Evolutionary conservation across 2,888 invertebrate genomes (phyloP).

Genomic region (Metopia argyrocephala): DNA sequence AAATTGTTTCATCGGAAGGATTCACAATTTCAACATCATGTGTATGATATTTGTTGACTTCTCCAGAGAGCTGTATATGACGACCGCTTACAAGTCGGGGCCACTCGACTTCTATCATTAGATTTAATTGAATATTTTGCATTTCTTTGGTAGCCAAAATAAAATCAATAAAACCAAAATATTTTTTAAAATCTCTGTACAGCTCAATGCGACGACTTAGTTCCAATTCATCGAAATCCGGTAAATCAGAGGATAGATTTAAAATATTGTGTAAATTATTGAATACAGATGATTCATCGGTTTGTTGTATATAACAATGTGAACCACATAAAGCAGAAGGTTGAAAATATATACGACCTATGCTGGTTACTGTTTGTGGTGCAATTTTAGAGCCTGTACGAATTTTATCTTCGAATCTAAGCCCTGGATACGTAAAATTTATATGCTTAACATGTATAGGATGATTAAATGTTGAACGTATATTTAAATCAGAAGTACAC

Average conservation of each 20-base stretch:
- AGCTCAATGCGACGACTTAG: conserved; percentile 75
- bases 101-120: conserved; percentile 77
- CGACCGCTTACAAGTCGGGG: conserved; percentile 76
- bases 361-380: conserved; percentile 79
- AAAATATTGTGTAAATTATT: neutral
- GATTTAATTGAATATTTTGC: conserved; percentile 75
- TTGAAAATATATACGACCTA: conserved; percentile 85
- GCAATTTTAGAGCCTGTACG: conserved; percentile 76
- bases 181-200: conserved; percentile 75
- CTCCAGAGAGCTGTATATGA: conserved; percentile 73
- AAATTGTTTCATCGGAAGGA: conserved; percentile 74
- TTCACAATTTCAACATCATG: conserved; percentile 75
- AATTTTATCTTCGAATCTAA: conserved; percentile 81
- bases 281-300: conserved; percentile 50
- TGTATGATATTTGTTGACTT: conserved; percentile 73
- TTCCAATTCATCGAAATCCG: conserved; percentile 75
- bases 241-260: conserved; percentile 53
- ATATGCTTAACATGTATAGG: conserved; percentile 85
- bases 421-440: conserved; percentile 82
- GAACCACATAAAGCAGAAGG: conserved; percentile 84
- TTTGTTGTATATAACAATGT: conserved; percentile 73
- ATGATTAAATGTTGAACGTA: conserved; percentile 89
- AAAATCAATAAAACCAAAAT: conserved; percentile 74
- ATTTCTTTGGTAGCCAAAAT: conserved; percentile 76
- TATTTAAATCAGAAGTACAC: conserved; percentile 86